These are phyloP conservation scores for Ichneumoninae sp. DNA, from an alignment of 2,888 invertebrate genomes.

Conservation along the genomic window DNA sequence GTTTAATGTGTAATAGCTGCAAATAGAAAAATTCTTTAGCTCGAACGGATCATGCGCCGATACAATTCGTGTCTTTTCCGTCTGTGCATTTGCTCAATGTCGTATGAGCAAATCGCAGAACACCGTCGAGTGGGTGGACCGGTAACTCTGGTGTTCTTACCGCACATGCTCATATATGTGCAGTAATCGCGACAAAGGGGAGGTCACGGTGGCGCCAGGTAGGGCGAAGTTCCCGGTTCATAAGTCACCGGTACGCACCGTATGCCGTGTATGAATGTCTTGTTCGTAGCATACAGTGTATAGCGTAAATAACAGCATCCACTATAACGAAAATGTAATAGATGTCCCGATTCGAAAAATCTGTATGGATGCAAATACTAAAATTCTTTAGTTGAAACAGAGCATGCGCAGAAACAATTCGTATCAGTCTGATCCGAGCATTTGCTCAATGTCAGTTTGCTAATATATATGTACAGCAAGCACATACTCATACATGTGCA, in stretches of 20 bases:
- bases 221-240: not conserved
- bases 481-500: not conserved
- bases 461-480: not conserved
- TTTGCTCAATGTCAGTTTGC: no score
- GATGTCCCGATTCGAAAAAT: no score
- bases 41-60: not conserved
- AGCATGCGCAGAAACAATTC: no score
- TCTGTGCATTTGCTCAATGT: not conserved
- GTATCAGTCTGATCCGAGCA: no score
- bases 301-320: no score
- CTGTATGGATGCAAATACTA: no score
- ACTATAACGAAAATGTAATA: no score
- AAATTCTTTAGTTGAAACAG: no score
- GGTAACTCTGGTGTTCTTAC: not conserved
- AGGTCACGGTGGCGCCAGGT: not conserved
- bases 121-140: not conserved
- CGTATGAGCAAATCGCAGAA: not conserved
- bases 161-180: conserved; percentile 5
- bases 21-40: not conserved
- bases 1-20: not conserved
- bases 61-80: not conserved
- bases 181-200: not conserved
- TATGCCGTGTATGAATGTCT: no score
- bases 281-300: no score
- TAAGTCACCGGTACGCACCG: not conserved